Evolutionary conservation across 1,140 invertebrate species (phyloP).

Genomic region (Aphaenogaster rudis): DNA sequence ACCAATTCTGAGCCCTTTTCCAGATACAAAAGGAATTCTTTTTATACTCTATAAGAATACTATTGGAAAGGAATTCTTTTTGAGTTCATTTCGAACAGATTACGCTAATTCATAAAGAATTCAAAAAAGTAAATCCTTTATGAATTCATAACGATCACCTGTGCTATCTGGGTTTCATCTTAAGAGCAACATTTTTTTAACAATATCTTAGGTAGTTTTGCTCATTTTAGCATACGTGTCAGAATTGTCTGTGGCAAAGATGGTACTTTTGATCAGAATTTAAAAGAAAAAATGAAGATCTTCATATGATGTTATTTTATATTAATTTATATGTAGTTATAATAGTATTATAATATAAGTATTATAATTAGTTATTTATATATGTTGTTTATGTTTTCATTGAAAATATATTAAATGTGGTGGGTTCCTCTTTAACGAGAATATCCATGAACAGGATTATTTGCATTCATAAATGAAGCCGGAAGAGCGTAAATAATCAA

Average conservation of each 20-base stretch:
- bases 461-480: constrained; percentile 10
- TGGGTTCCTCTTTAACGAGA: neutral
- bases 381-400: constrained; percentile 1
- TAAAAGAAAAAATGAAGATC: neutral
- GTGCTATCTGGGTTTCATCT: neutral
- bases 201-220: neutral
- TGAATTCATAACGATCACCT: no score
- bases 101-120: no score
- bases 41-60: no score
- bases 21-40: no score
- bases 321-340: neutral
- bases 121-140: no score
- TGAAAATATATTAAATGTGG: neutral
- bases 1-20: no score
- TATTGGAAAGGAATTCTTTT: no score
- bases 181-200: neutral
- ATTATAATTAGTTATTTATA: no score
- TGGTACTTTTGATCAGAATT: neutral
- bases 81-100: no score
- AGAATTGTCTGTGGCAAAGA: neutral
- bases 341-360: no score
- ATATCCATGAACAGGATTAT: neutral
- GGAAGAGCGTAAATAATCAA: neutral
- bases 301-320: neutral
- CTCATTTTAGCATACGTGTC: neutral